Conservation (phyloP, 64 coral and sea anemone genomes). For the Montipora sp. region DNA sequence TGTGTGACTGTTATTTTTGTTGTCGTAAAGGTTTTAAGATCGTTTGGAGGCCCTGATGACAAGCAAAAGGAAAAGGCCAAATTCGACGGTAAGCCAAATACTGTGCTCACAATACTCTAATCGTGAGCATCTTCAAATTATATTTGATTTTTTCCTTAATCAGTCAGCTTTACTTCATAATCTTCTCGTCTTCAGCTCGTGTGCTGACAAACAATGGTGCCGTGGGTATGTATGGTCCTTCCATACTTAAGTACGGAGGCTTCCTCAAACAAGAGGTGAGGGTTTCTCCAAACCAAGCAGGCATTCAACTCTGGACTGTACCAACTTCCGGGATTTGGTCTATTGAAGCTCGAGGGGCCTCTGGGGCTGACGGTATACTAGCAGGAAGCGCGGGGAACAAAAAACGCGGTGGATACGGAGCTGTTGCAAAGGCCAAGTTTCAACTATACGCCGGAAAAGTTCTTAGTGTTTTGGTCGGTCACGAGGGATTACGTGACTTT, state of each 20-base stretch:
- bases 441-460: constrained; percentile 71
- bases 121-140: too few species aligned
- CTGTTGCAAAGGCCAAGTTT: constrained; percentile 81
- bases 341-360: constrained; percentile 89
- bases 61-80: constrained; percentile 33
- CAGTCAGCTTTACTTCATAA: not conserved
- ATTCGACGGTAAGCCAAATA: not conserved
- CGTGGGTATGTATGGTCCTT: constrained; percentile 73
- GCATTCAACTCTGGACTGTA: constrained; percentile 93
- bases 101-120: too few species aligned
- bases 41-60: constrained; percentile 45
- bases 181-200: constrained; percentile 62
- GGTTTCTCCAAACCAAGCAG: constrained; percentile 47
- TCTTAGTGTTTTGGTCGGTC: constrained; percentile 89
- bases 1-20: constrained; percentile 70
- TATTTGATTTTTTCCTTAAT: not conserved
- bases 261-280: constrained; percentile 78
- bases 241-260: constrained; percentile 70
- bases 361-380: constrained; percentile 86
- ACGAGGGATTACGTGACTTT: constrained; percentile 81
- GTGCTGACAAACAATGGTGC: constrained; percentile 76
- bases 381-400: constrained; percentile 59
- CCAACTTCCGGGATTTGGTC: constrained; percentile 89
- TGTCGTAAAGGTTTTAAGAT: constrained; percentile 43
- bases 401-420: constrained; percentile 79